Evolutionary conservation across 2,797 vertebrate species (phyloP).

Genomic region (Hybognathus amarus): DNA sequence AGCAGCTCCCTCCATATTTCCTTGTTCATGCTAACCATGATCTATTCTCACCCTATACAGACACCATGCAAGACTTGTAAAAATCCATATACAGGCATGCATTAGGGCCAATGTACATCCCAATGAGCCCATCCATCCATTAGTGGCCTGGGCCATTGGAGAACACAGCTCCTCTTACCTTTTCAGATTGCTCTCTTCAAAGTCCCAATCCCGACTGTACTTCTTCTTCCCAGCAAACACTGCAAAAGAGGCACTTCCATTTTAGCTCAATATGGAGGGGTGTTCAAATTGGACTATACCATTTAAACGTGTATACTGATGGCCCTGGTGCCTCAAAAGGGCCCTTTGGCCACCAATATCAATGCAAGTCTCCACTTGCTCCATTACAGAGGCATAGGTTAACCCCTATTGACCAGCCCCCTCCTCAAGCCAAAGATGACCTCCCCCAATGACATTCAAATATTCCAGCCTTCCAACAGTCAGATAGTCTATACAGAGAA

Average conservation of each 20-base stretch:
- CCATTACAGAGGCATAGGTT: conserved; percentile 55
- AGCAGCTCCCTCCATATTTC: conserved; percentile 76
- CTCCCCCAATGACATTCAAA: conserved; percentile 72
- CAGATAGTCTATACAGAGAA: conserved; percentile 64
- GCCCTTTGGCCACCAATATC: conserved; percentile 48
- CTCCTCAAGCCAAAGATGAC: conserved; percentile 57
- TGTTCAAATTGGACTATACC: conserved; percentile 72
- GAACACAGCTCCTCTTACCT: conserved; percentile 76
- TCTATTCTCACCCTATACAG: conserved; percentile 58
- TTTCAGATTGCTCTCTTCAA: conserved; percentile 62
- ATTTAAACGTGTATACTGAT: conserved; percentile 60
- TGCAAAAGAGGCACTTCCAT: conserved; percentile 85
- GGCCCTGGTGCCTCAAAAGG: conserved; percentile 52
- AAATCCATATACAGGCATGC: conserved; percentile 49
- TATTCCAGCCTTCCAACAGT: conserved; percentile 74
- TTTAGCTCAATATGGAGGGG: conserved; percentile 79
- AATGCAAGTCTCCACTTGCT: conserved; percentile 47
- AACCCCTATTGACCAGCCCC: conserved; percentile 60
- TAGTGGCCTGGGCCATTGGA: conserved; percentile 51
- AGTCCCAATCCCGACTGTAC: conserved; percentile 74
- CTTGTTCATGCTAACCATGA: conserved; percentile 71
- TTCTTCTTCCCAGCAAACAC: conserved; percentile 88
- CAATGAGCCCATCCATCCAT: conserved; percentile 55
- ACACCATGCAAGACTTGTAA: conserved; percentile 67
- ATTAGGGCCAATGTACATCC: conserved; percentile 52